Conservation (phyloP, 2,888 invertebrate species). For the Bhutanitis thaidina region DNA sequence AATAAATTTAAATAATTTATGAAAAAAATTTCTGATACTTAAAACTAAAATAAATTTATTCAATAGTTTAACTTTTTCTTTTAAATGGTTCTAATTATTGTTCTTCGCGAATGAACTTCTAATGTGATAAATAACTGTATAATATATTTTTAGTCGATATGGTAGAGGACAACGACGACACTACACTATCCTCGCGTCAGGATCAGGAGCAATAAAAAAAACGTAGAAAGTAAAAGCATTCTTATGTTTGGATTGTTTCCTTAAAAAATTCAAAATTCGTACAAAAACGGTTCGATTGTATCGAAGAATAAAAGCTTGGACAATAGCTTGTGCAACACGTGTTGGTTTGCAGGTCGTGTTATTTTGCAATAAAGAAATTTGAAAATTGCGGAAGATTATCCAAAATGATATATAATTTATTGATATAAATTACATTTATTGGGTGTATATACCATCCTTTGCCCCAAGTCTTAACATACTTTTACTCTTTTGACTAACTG, state of each 20-base stretch:
- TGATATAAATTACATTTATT: no score
- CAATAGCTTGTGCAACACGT: slow-evolving; percentile 55
- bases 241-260: slow-evolving; percentile 52
- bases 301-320: no score
- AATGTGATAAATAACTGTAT: no score
- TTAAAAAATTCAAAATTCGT: slow-evolving; percentile 20
- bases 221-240: slow-evolving; percentile 68
- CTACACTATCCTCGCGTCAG: slow-evolving; percentile 20
- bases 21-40: no score
- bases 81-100: no score
- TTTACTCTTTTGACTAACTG: no score
- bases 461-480: no score
- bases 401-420: slow-evolving; percentile 18
- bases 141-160: slow-evolving; percentile 2
- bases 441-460: no score
- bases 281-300: slow-evolving; percentile 14
- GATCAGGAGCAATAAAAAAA: slow-evolving; percentile 17
- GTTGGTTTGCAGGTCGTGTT: slow-evolving; percentile 37
- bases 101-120: no score
- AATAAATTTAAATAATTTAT: no score
- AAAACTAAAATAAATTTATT: no score
- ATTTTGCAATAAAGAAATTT: slow-evolving; percentile 25
- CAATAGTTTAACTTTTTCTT: no score
- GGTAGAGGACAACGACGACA: background rate
- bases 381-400: slow-evolving; percentile 22